Percentiles rank a stretch among this genome's conserved stretches.
These are phyloP conservation scores for Hydroisotoma schaefferi DNA, from an alignment of 2,888 invertebrate species.

Conservation along the genomic window DNA sequence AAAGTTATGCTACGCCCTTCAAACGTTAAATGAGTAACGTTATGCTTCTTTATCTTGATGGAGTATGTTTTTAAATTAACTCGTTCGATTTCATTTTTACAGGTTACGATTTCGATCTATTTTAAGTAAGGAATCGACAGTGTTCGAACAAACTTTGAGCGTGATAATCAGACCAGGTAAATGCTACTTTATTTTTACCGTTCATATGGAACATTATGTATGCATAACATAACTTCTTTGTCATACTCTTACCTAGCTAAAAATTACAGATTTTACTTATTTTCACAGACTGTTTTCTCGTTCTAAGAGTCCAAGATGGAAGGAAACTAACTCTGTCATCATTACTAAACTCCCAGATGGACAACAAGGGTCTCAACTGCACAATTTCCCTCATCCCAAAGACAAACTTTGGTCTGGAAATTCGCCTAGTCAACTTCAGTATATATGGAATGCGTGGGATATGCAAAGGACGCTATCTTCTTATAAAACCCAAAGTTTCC, in stretches of 20 bases:
- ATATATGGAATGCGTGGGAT: conserved; percentile 48
- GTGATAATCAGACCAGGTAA: conserved; percentile 43
- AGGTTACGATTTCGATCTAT: conserved; percentile 46
- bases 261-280: no score
- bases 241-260: no score
- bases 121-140: conserved; percentile 40
- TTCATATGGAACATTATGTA: no score
- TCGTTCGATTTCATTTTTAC: conserved; percentile 11
- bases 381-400: conserved; percentile 43
- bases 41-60: no score
- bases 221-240: no score
- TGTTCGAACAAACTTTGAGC: conserved; percentile 46
- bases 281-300: no score
- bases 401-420: conserved; percentile 41
- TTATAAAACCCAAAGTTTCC: conserved; percentile 18
- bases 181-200: no score
- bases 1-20: no score
- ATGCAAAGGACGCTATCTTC: conserved; percentile 45
- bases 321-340: conserved; percentile 9
- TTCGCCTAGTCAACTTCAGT: conserved; percentile 43
- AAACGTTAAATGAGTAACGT: no score
- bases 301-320: neutral
- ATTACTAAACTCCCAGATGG: conserved; percentile 35
- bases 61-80: neutral
- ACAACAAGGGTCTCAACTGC: conserved; percentile 46